Evolutionary conservation across 2,113 vertebrate species (phyloP).

Genomic region (Bufo gargarizans): DNA sequence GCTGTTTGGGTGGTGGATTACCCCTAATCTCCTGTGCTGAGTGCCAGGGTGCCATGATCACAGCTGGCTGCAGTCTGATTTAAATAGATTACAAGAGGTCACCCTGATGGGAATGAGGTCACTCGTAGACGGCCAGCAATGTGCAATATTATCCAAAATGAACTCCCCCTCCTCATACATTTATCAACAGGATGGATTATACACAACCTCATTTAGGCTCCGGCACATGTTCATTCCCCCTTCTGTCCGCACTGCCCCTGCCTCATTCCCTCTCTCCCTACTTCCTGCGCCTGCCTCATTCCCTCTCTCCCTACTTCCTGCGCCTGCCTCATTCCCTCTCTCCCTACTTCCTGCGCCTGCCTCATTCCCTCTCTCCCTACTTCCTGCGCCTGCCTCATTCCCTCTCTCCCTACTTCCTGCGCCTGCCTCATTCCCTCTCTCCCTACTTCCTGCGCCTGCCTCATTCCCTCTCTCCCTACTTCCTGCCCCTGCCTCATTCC

Average conservation of each 20-base stretch:
- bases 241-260: not conserved
- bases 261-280: not conserved
- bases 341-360: not conserved
- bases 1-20: conserved; percentile 14
- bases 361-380: not conserved
- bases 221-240: too few relatives aligned
- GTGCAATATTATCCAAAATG: not conserved
- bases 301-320: not conserved
- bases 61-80: not conserved
- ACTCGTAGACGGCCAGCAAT: not conserved
- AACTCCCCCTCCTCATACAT: not conserved
- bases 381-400: not conserved
- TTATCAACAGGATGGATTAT: not conserved
- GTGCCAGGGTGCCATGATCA: not conserved
- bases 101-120: not conserved
- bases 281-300: not conserved
- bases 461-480: too few relatives aligned
- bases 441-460: too few relatives aligned
- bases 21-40: conserved; percentile 2
- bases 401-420: not conserved
- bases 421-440: not conserved
- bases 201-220: not conserved
- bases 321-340: too few relatives aligned
- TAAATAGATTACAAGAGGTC: conserved; percentile 17
- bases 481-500: not conserved